Conservation (phyloP, 2,113 vertebrate species). For the Vulpes ferrilata region DNA sequence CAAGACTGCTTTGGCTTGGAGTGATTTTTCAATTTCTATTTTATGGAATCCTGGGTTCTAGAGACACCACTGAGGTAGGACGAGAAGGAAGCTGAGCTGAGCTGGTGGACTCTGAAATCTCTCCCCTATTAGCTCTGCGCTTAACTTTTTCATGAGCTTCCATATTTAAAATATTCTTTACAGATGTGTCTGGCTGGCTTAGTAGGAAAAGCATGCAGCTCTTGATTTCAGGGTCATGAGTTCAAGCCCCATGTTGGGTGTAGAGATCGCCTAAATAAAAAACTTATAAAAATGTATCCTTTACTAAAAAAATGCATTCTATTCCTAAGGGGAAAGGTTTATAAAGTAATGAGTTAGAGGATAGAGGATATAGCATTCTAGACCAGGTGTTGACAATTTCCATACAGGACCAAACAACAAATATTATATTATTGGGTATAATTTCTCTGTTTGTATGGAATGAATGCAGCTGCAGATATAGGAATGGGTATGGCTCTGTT, state of each 20-base stretch:
- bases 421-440: background rate
- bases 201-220: background rate
- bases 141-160: background rate
- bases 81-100: background rate
- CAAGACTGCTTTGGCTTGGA: background rate
- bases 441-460: background rate
- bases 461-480: background rate
- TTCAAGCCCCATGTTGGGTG: background rate
- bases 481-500: background rate
- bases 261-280: background rate
- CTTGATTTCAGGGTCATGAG: background rate
- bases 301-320: background rate
- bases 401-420: background rate
- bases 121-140: background rate
- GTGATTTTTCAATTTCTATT: background rate
- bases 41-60: background rate
- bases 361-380: background rate
- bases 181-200: background rate
- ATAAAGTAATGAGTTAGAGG: background rate
- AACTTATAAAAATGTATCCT: background rate
- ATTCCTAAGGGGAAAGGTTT: background rate
- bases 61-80: background rate
- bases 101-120: background rate
- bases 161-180: constrained; percentile 10
- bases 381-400: background rate